Evolutionary conservation across 2,888 invertebrate genomes (phyloP), one percentile per base, ranked within the genome.

Genomic region (Trissolcus brochymenae): DNA sequence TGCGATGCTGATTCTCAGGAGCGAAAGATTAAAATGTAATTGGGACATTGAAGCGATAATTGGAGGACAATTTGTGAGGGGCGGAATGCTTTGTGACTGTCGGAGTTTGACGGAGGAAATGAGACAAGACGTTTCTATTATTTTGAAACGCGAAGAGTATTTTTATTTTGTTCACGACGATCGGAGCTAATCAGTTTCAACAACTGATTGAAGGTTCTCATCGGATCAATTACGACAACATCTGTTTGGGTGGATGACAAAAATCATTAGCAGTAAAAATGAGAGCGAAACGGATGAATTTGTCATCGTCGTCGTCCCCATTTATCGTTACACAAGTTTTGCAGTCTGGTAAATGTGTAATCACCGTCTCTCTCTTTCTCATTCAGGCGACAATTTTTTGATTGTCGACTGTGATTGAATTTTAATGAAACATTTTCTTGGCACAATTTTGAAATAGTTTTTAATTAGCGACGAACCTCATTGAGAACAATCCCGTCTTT

Each of bases 31-130:
- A 46, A 14, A 16, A 60, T 11, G 50, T 60, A 60, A 50, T 60
- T 60, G 60, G 60, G 50, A 46, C 11, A 60, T 50, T 60, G 29
- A 50, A 21, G 50, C 50, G 17, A 14, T 50, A 25, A 60, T 60
- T 60, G 35, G 17, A 50, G 35, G 40, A 60, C 50, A 60, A 46
- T 60, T 25, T 16, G 17, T 29, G 13, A 21, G 19, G 49, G 49
- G 50, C 60, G 60, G 60, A 25, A 35, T 35, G 50, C 50, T 60
- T 60, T 60, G 60, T 60, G 35, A 50, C 16, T 25, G 16, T 9
- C 1, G n/a, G n/a, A 21, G 49, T 25, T 6, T 51, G 50, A 50
- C 60, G 9, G 50, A 60, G 50, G 50, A 60, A 60, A 60, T 50
- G 50, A 51, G 35, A 13, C 21, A 25, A 40, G 57, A 57, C 57